These are phyloP conservation scores for Mastomys coucha DNA, from an alignment of 2,113 vertebrate species.

Conservation along the genomic window DNA sequence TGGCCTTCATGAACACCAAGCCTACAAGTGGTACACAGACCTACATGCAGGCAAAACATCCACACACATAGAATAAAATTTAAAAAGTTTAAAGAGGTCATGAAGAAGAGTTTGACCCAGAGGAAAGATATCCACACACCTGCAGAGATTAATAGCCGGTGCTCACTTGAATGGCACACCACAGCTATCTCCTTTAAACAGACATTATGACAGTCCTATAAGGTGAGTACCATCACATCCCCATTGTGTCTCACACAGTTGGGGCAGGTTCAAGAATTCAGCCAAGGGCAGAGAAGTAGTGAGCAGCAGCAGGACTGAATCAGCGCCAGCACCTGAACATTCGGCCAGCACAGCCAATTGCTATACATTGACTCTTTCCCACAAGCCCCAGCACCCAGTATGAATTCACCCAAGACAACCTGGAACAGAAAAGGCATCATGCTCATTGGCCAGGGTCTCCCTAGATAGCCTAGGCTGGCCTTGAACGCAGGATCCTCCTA, in stretches of 20 bases:
- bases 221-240: fast-evolving
- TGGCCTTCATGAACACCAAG: background rate
- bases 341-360: background rate
- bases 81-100: background rate
- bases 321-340: background rate
- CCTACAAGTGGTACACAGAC: no score
- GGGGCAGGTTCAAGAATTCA: background rate
- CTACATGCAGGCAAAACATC: background rate
- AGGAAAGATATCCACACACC: background rate
- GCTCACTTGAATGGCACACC: background rate
- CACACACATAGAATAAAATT: background rate
- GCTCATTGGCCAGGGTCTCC: background rate
- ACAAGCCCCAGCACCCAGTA: background rate
- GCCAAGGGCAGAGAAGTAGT: background rate
- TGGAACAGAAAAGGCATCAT: background rate
- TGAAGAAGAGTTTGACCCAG: background rate
- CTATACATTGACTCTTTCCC: background rate
- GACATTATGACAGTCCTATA: background rate
- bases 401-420: background rate
- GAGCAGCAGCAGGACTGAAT: background rate
- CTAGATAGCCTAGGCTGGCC: background rate
- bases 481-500: background rate
- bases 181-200: background rate
- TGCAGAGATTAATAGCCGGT: background rate
- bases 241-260: background rate